These are phyloP conservation scores for Octomys mimax DNA, from an alignment of 2,797 vertebrate genomes.

Conservation along the genomic window DNA sequence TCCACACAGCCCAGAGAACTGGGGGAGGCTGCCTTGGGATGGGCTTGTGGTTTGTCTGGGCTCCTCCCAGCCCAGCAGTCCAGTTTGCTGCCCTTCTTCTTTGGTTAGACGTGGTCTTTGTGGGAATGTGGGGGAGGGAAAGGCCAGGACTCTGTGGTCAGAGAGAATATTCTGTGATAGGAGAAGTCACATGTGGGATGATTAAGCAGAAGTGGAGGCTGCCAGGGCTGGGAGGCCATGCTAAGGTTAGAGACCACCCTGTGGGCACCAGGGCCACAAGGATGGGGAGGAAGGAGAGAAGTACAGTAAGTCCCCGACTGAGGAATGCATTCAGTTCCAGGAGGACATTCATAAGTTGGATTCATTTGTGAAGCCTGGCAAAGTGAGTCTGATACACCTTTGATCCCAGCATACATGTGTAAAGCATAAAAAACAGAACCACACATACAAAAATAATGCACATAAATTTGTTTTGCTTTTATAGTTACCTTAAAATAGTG, in stretches of 20 bases:
- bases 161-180: not conserved
- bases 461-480: not conserved
- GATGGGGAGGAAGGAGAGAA: not conserved
- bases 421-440: not conserved
- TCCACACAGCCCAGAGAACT: not conserved
- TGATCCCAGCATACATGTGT: not conserved
- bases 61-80: not conserved
- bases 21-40: not conserved
- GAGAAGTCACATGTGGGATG: not conserved
- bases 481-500: not conserved
- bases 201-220: not conserved
- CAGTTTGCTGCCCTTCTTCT: not conserved
- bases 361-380: not conserved
- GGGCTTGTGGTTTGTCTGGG: no score
- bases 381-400: not conserved
- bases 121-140: not conserved
- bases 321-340: not conserved
- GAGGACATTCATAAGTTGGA: not conserved
- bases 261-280: not conserved
- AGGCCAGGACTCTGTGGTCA: not conserved
- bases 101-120: conserved; percentile 29
- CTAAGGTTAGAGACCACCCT: not conserved
- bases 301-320: not conserved
- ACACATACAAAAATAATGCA: not conserved
- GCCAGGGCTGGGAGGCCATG: not conserved